These are phyloP conservation scores for Anhinga anhinga DNA, from an alignment of 2,113 vertebrate genomes.

Conservation along the genomic window DNA sequence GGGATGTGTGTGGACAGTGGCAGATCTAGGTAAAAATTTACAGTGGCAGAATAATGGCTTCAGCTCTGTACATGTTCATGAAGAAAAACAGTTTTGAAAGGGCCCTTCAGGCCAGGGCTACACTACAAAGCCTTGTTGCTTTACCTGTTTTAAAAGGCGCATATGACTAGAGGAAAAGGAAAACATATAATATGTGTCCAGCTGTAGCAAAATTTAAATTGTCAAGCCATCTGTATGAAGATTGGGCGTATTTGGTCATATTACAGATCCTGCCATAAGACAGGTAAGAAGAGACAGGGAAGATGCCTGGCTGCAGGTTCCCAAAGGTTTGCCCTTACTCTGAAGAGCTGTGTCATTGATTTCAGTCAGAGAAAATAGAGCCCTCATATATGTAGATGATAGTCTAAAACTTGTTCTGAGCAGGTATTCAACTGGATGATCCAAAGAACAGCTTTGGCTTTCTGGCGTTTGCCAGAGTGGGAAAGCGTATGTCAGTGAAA, in stretches of 20 bases:
- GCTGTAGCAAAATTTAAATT: background rate
- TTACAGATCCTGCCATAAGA: background rate
- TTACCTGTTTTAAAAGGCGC: background rate
- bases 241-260: background rate
- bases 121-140: background rate
- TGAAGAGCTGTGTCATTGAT: background rate
- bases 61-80: background rate
- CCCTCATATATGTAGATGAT: background rate
- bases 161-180: background rate
- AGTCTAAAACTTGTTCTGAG: background rate
- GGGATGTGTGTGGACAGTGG: background rate
- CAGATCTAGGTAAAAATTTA: background rate
- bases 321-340: background rate
- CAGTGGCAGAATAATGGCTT: background rate
- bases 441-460: background rate
- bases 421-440: background rate
- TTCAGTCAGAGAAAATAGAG: background rate
- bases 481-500: background rate
- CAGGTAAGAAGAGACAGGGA: background rate
- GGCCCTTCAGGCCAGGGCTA: background rate
- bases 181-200: background rate
- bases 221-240: background rate
- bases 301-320: background rate
- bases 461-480: background rate
- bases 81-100: background rate